Evolutionary conservation across 2,797 vertebrate genomes (phyloP).

Genomic region (Lepus townsendii): DNA sequence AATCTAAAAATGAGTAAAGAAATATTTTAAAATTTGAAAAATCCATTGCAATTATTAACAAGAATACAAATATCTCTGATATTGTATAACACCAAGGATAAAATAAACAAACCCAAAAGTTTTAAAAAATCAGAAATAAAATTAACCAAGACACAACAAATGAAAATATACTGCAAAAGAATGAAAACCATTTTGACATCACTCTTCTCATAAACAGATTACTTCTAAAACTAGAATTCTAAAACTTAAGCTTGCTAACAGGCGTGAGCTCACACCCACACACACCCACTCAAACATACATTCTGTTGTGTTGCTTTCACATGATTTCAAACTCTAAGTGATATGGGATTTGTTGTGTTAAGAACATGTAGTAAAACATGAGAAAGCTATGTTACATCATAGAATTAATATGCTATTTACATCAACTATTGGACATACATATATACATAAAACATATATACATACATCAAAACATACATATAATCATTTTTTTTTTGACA

Average conservation of each 20-base stretch:
- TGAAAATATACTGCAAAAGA: background rate
- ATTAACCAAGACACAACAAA: background rate
- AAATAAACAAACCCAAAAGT: background rate
- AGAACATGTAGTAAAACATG: background rate
- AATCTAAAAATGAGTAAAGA: background rate
- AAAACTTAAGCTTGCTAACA: background rate
- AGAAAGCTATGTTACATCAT: background rate
- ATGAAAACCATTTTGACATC: background rate
- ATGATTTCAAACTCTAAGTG: background rate
- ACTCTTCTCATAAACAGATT: background rate
- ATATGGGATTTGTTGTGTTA: background rate
- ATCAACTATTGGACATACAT: background rate
- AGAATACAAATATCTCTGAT: background rate
- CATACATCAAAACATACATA: background rate
- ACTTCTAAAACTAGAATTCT: background rate
- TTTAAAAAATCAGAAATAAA: background rate
- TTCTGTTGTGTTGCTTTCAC: background rate
- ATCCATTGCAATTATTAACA: background rate
- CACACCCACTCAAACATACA: background rate
- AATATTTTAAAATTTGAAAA: background rate
- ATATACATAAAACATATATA: too few species aligned
- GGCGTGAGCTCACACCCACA: background rate
- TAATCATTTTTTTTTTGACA: background rate
- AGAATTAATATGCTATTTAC: background rate
- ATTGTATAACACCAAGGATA: background rate